Evolutionary conservation across 37 sponge, comb jelly and placozoan species (phyloP).

Genomic region (Ianthella basta): DNA sequence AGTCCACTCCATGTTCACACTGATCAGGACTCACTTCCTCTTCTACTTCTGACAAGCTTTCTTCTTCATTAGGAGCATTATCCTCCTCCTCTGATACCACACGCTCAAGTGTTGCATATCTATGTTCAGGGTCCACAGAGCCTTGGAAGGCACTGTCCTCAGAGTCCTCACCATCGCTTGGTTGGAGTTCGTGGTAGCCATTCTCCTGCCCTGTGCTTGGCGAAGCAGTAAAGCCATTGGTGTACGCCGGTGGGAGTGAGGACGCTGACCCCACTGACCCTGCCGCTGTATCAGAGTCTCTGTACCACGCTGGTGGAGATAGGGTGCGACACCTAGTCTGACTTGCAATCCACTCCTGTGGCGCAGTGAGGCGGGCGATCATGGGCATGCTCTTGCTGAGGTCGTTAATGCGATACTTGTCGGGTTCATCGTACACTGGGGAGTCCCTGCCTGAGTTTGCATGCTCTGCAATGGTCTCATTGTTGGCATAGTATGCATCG

Average conservation of each 20-base stretch:
- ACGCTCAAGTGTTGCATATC: not conserved
- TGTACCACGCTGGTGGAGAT: not conserved
- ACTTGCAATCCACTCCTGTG: no score
- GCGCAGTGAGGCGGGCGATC: no score
- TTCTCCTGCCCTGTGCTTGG: slow-evolving; percentile 8
- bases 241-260: not conserved
- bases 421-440: slow-evolving; percentile 35
- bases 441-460: not conserved
- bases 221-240: not conserved
- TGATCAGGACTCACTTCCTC: no score
- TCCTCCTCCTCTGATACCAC: not conserved
- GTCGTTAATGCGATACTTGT: no score
- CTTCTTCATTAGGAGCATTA: no score
- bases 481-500: slow-evolving; percentile 24
- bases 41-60: no score
- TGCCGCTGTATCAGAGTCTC: not conserved
- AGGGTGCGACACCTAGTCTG: not conserved
- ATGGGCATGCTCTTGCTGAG: no score
- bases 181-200: slow-evolving; percentile 2
- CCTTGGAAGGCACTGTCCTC: not conserved
- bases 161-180: not conserved
- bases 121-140: no score
- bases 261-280: not conserved
- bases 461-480: not conserved
- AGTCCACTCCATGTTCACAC: no score